These are phyloP conservation scores for Malurus alboscapulatus DNA, from an alignment of 2,113 vertebrate species.

Conservation along the genomic window DNA sequence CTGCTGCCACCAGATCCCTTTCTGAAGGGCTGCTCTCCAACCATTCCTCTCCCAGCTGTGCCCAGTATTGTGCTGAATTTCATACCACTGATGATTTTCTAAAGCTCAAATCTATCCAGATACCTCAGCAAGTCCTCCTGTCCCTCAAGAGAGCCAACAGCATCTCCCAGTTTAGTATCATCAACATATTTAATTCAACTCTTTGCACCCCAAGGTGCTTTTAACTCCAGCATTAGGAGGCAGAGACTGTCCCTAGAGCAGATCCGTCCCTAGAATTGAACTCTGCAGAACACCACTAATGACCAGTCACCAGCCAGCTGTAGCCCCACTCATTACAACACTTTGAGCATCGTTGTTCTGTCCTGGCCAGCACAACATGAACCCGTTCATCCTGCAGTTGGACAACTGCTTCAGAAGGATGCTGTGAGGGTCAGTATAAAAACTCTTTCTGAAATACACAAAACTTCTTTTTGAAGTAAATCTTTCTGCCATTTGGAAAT, in stretches of 20 bases:
- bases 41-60: background rate
- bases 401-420: background rate
- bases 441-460: background rate
- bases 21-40: background rate
- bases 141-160: background rate
- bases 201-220: background rate
- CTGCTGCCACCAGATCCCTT: background rate
- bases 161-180: background rate
- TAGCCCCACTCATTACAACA: background rate
- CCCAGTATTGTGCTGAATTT: background rate
- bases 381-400: background rate
- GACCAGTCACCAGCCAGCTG: fast-evolving
- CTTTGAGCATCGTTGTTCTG: fast-evolving
- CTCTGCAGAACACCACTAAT: background rate
- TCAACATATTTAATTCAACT: background rate
- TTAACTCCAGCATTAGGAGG: background rate
- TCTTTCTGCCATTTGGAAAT: background rate
- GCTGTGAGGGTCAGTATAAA: background rate
- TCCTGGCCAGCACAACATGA: background rate
- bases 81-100: background rate
- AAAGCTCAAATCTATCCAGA: background rate
- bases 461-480: background rate
- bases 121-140: background rate
- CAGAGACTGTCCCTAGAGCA: background rate
- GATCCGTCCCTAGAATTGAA: background rate